Evolutionary conservation across 1,140 invertebrate species (phyloP), one percentile per base, ranked within the genome.

Genomic region (Polyergus mexicanus): DNA sequence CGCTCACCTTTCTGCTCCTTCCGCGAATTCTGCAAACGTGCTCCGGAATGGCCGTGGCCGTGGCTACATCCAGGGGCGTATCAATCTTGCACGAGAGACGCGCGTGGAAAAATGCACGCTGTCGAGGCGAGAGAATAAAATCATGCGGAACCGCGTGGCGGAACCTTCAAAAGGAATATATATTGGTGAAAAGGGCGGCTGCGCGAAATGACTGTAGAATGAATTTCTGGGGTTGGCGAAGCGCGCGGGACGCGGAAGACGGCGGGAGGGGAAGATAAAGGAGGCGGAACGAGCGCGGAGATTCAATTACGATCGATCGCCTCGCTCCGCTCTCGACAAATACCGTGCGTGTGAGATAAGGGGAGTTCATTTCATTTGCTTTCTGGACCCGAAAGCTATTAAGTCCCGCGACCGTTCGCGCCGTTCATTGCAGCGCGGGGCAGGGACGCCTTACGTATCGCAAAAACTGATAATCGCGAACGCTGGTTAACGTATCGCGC

Each of bases 221-320:
- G 74, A 87, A 81, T 66, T 83, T 62, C 68, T 60, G 66, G 38
- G 47, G 25, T 11, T 65, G 66, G 63, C 38, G 66, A 44, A 38
- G 47, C 65, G 6, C 44, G 60, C 62, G 47, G 54, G 54, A 56
- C 38, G 75, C 62, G 62, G 38, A 83, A 62, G 65, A 58, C 60
- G 69, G 69, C 35, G 16, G 8, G 28, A 32, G 68, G 35, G 77
- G 35, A 74, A 72, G 68, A 83, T 83, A 83, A 83, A 83, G 54
- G 78, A 68, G 78, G 78, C 68, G 78, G 84, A 86, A 88, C 88
- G 84, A 85, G 84, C 77, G 72, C 87, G 47, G 88, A 89, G 88
- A 89, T 89, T 89, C 88, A 89, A 89, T 89, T 89, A 89, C 88
- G 88, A 89, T 89, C 88, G 88, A 89, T 89, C 88, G 84, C 68